phyloP scores from a whole-genome alignment of 1,140 invertebrate genomes.

The Galendromus occidentalis region DNA sequence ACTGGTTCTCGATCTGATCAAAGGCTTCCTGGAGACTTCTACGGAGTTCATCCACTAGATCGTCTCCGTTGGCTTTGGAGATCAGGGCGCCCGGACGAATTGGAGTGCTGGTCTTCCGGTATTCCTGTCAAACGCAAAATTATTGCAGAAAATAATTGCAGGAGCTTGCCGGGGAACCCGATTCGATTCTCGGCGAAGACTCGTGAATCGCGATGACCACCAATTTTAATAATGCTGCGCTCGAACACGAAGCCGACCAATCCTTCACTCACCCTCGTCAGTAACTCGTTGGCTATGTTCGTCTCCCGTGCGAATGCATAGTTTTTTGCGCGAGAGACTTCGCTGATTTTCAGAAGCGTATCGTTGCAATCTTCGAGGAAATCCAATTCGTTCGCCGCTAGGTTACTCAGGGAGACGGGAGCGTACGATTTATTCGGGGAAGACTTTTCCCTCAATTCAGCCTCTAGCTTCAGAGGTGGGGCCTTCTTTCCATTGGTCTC shows the following conservation, averaged over 20 bases:
- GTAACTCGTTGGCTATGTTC: background rate
- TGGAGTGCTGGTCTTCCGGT: background rate
- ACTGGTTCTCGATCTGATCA: slow-evolving; percentile 1
- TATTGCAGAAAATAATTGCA: no score
- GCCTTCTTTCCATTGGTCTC: no score
- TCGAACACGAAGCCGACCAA: no score
- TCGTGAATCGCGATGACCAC: no score
- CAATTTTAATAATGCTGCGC: no score
- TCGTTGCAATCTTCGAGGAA: slow-evolving; percentile 7
- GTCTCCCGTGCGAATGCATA: slow-evolving; percentile 7
- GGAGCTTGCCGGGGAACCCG: no score
- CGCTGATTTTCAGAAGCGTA: background rate
- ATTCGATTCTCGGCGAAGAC: no score
- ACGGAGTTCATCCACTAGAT: background rate
- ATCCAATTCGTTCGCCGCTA: background rate
- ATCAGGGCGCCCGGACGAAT: background rate
- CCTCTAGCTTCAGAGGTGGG: no score
- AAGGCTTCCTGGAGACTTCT: background rate
- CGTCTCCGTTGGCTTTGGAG: background rate
- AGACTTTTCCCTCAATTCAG: background rate
- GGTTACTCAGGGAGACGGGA: background rate
- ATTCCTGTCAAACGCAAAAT: no score
- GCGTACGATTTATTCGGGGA: background rate
- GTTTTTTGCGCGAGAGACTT: background rate
- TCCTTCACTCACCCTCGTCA: background rate